These are phyloP conservation scores for Oophaga sylvatica DNA, from an alignment of 2,797 vertebrate genomes.

Conservation along the genomic window DNA sequence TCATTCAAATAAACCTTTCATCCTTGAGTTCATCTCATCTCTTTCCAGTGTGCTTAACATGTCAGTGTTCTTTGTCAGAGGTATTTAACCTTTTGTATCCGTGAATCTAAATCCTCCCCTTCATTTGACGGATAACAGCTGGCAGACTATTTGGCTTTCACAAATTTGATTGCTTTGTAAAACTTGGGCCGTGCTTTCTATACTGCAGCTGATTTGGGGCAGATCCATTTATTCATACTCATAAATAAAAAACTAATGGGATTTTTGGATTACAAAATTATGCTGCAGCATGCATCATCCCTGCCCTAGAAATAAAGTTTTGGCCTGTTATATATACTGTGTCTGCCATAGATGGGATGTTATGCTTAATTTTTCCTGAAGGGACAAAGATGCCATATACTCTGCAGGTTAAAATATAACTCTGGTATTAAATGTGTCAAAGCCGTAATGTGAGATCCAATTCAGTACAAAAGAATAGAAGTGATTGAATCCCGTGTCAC, in stretches of 20 bases:
- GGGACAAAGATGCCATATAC: no score
- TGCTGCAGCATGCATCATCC: not conserved
- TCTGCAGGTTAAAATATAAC: no score
- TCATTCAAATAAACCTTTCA: conserved; percentile 35
- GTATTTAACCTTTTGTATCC: conserved; percentile 46
- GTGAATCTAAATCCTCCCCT: conserved; percentile 48
- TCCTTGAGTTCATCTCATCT: conserved; percentile 25
- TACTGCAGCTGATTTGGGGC: conserved; percentile 23
- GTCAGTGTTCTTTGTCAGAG: conserved; percentile 17
- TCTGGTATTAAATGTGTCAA: no score
- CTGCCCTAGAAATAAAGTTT: not conserved
- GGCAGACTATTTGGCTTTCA: conserved; percentile 34
- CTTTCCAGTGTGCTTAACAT: not conserved
- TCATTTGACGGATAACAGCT: conserved; percentile 49
- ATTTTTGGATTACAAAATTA: not conserved
- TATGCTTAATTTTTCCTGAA: not conserved
- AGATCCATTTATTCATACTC: not conserved
- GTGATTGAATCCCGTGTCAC: no score
- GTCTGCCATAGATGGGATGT: not conserved
- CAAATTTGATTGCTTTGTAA: conserved; percentile 46
- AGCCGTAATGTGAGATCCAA: no score
- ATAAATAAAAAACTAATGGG: conserved; percentile 2
- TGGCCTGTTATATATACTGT: not conserved
- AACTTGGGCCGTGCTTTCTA: conserved; percentile 23
- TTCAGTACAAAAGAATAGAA: no score